Percentiles rank a stretch among this genome's conserved stretches.
phyloP scores from a whole-genome alignment of 2,797 vertebrate genomes.

The Ctenosaura bakeri region DNA sequence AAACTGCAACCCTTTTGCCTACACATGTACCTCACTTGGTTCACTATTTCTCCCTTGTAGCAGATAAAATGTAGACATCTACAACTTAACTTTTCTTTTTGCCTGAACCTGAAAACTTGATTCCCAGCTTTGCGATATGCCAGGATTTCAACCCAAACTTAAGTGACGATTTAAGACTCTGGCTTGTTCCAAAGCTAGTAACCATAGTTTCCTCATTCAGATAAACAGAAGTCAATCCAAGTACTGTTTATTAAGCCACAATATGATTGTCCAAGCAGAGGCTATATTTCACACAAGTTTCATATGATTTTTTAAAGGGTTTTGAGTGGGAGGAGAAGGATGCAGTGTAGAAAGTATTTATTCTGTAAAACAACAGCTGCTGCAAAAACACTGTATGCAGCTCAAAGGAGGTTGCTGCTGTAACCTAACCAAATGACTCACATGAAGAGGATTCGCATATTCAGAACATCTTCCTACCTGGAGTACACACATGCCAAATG shows the following conservation, averaged over 20 bases:
- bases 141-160: not conserved
- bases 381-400: not conserved
- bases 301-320: not conserved
- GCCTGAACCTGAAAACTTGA: not conserved
- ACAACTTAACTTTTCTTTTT: not conserved
- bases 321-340: not conserved
- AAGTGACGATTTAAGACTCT: not conserved
- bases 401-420: not conserved
- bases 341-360: not conserved
- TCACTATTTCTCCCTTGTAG: not conserved
- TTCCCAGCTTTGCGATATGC: not conserved
- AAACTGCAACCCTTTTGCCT: not conserved
- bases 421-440: not conserved
- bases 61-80: not conserved
- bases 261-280: not conserved
- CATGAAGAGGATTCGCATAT: not conserved
- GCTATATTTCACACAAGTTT: not conserved
- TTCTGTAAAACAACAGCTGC: not conserved
- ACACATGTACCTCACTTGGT: not conserved
- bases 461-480: slow-evolving; percentile 82
- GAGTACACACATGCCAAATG: slow-evolving; percentile 95
- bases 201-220: not conserved
- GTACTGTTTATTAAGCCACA: not conserved
- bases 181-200: not conserved
- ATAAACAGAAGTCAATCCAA: not conserved